phyloP scores from a whole-genome alignment of 2,113 vertebrate genomes.

The Hylia prasina region DNA sequence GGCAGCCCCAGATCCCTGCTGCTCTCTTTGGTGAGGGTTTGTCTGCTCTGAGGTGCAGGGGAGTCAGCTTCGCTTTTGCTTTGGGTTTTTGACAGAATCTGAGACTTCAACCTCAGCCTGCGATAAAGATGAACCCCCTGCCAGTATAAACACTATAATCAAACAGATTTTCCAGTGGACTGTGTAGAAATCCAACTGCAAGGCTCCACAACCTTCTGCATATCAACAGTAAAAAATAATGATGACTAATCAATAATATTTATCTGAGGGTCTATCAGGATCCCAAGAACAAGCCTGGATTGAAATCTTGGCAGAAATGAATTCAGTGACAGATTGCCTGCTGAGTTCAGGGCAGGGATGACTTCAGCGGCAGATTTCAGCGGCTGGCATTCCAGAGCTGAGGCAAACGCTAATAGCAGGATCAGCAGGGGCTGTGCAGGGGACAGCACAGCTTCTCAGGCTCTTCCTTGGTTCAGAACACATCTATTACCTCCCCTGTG shows the following conservation, averaged over 20 bases:
- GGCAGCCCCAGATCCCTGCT: not conserved
- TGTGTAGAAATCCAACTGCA: not conserved
- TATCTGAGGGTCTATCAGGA: conserved; percentile 5
- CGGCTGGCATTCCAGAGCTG: not conserved
- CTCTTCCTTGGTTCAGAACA: not conserved
- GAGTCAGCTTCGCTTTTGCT: not conserved
- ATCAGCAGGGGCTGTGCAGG: not conserved
- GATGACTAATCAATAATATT: conserved; percentile 46
- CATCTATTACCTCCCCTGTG: not conserved
- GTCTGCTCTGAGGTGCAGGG: not conserved
- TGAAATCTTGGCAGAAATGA: conserved; percentile 4
- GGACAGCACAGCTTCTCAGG: not conserved
- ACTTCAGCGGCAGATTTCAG: not conserved
- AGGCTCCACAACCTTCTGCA: conserved; percentile 9
- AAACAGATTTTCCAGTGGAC: not conserved
- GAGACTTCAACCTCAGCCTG: not conserved
- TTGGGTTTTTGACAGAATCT: not conserved
- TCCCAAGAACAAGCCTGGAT: not conserved
- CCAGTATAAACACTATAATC: not conserved
- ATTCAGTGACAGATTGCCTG: conserved; percentile 26
- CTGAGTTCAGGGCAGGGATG: not conserved
- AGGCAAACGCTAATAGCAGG: not conserved
- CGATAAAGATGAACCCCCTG: not conserved
- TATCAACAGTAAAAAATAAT: conserved; percentile 32
- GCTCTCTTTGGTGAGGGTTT: not conserved